Percentiles rank a stretch among this genome's conserved stretches.
Evolutionary conservation across 2,888 invertebrate genomes (phyloP).

Genomic region (Falcaria lacertinaria): DNA sequence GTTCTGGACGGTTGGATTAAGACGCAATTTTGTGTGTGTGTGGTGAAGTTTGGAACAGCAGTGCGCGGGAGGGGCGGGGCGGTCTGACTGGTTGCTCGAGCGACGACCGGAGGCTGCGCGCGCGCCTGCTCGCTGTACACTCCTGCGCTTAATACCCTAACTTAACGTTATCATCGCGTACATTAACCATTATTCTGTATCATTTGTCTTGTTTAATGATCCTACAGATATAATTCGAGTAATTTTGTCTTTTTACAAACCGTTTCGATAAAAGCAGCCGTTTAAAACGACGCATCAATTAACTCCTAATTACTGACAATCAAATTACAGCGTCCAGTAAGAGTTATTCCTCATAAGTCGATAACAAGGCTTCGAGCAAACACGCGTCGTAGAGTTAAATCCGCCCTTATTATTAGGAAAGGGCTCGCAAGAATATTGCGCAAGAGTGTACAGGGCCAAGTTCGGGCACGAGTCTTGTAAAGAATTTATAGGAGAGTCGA

Average conservation of each 20-base stretch:
- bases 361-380: no score
- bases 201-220: no score
- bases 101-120: conserved; percentile 77
- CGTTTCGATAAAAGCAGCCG: background rate
- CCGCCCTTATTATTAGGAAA: conserved; percentile 16
- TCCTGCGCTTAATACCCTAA: conserved; percentile 48
- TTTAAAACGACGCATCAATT: background rate
- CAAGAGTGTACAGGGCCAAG: conserved; percentile 67
- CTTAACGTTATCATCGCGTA: conserved; percentile 49
- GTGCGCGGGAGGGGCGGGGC: conserved; percentile 53
- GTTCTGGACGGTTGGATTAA: conserved; percentile 21
- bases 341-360: no score
- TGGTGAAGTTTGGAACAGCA: conserved; percentile 53
- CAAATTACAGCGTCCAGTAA: no score
- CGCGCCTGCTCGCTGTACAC: conserved; percentile 55
- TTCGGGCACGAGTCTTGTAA: conserved; percentile 70
- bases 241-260: no score
- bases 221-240: no score
- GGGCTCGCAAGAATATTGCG: conserved; percentile 35
- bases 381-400: background rate
- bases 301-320: no score
- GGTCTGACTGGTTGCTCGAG: conserved; percentile 75
- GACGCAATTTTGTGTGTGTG: conserved; percentile 30
- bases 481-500: conserved; percentile 72
- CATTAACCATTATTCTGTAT: conserved; percentile 6